phyloP scores from a whole-genome alignment of 2,113 vertebrate genomes.

The Datnioides undecimradiatus region DNA sequence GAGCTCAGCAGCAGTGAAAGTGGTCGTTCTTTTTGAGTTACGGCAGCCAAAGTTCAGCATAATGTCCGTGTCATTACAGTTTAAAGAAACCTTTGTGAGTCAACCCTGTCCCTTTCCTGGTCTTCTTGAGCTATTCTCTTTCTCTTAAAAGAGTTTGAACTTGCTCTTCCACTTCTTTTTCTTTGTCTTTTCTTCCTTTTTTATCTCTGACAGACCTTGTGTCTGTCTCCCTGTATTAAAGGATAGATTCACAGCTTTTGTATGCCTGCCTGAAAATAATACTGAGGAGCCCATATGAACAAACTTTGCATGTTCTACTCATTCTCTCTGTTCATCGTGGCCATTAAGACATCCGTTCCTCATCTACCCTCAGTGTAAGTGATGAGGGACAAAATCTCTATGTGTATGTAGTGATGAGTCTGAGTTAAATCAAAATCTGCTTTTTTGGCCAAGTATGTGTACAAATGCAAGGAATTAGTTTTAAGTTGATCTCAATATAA shows the following conservation, averaged over 20 bases:
- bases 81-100: conserved; percentile 66
- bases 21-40: conserved; percentile 63
- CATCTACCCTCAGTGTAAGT: not conserved
- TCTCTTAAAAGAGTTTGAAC: conserved; percentile 35
- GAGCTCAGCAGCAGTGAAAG: conserved; percentile 64
- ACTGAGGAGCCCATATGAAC: not conserved
- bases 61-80: conserved; percentile 76
- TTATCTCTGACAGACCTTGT: not conserved
- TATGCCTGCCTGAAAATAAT: not conserved
- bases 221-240: not conserved
- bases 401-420: not conserved
- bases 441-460: not conserved
- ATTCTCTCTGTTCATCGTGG: not conserved
- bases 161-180: conserved; percentile 1
- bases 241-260: not conserved
- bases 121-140: conserved; percentile 31
- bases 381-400: not conserved
- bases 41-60: conserved; percentile 69
- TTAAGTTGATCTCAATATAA: not conserved
- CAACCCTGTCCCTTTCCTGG: conserved; percentile 36
- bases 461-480: not conserved
- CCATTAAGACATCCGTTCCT: not conserved
- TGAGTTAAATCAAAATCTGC: not conserved
- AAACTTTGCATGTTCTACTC: not conserved
- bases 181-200: not conserved